Conservation (phyloP, 2,113 vertebrate species). For the Cololabis saira region DNA sequence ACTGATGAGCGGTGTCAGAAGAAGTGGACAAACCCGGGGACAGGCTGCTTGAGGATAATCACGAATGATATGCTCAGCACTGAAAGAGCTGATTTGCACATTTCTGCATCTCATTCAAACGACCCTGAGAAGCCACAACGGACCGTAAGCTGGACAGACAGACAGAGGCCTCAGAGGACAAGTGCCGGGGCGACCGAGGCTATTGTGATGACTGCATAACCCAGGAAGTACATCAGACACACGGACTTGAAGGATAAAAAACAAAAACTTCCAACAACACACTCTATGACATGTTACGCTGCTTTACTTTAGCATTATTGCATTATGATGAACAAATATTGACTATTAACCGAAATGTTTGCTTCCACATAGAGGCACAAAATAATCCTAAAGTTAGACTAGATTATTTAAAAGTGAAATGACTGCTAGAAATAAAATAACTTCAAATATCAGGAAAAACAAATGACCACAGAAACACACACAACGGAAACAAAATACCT, state of each 20-base stretch:
- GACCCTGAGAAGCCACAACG: slow-evolving; percentile 65
- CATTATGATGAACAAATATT: no score
- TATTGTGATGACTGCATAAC: slow-evolving; percentile 27
- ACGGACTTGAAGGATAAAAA: background rate
- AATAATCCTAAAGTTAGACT: no score
- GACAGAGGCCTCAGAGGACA: slow-evolving; percentile 34
- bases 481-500: no score
- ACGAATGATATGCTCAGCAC: slow-evolving; percentile 63
- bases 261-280: background rate
- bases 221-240: background rate
- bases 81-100: slow-evolving; percentile 73
- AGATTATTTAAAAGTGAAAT: no score
- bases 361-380: no score
- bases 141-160: slow-evolving; percentile 48
- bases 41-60: slow-evolving; percentile 67
- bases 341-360: no score
- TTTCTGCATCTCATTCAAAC: slow-evolving; percentile 53
- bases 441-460: no score
- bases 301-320: no score
- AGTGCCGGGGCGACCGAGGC: slow-evolving; percentile 45
- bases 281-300: no score
- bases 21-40: slow-evolving; percentile 44
- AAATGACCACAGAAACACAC: no score
- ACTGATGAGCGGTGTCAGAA: slow-evolving; percentile 52
- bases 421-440: no score